These are phyloP conservation scores for Nipponacmea schrenckii DNA, from an alignment of 2,888 invertebrate species.

Conservation along the genomic window DNA sequence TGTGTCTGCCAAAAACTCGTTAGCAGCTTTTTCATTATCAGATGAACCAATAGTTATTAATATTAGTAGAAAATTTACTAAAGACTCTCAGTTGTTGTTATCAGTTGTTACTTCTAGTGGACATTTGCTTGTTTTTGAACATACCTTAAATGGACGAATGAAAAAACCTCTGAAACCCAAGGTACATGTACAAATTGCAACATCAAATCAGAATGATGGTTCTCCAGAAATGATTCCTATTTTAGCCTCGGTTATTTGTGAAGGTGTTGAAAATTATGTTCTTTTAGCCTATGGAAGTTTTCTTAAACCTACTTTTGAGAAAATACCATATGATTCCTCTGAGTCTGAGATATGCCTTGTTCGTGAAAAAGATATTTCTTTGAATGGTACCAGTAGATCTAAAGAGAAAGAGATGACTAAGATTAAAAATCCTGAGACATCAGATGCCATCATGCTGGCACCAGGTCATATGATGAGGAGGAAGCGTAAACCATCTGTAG, in stretches of 20 bases:
- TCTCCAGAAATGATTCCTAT: conserved; percentile 51
- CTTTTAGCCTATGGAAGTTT: conserved; percentile 74
- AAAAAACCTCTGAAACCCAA: conserved; percentile 60
- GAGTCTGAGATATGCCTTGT: conserved; percentile 45
- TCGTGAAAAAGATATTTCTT: conserved; percentile 41
- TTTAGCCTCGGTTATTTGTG: conserved; percentile 46
- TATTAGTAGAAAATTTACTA: conserved; percentile 29
- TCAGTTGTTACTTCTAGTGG: conserved; percentile 80
- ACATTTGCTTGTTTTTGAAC: conserved; percentile 81
- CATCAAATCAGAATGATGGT: conserved; percentile 36
- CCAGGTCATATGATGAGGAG: conserved; percentile 54
- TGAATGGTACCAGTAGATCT: conserved; percentile 22
- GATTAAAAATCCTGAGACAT: conserved; percentile 23
- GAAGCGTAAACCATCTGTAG: conserved; percentile 33
- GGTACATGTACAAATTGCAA: conserved; percentile 54
- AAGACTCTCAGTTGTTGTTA: conserved; percentile 44
- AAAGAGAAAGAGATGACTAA: conserved; percentile 18
- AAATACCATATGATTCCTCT: conserved; percentile 61
- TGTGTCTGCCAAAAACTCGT: conserved; percentile 45
- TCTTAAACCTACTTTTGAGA: conserved; percentile 74
- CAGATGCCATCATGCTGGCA: conserved; percentile 46
- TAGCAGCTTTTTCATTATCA: conserved; percentile 60
- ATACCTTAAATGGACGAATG: conserved; percentile 79
- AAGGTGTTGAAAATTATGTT: conserved; percentile 67
- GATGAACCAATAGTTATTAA: conserved; percentile 57